Base-by-base conservation (phyloP, 2,113 vertebrate genomes). In the Tylochromis polylepis region DNA sequence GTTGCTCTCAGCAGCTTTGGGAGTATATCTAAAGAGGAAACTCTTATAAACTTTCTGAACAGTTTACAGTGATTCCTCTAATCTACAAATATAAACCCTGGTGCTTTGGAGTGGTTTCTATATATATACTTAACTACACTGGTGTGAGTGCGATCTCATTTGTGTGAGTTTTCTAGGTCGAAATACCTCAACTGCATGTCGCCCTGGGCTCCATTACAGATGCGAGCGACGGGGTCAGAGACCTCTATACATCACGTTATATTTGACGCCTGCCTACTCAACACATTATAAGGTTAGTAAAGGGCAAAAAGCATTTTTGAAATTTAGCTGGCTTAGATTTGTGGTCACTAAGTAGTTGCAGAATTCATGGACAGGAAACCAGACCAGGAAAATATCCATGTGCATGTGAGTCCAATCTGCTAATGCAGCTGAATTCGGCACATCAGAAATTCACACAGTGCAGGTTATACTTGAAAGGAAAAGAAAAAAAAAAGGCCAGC, bases 231-330 rank as follows among this genome's bases (percentile, higher is more conserved):
- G 57, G 77, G 56, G 10, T 12, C 79, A 46, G 29, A 55, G 83
- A 57, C 65, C n/a, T 89, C 85, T 49, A 62, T 65, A 77, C 65
- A 88, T 85, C 85, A 51, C 84, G 82, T 81, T 75, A 58, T 43
- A 80, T 93, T 79, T 91, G 58, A 86, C 84, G 88, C 85, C 22
- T 43, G 53, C 70, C 29, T 84, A 81, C 53, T 49, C 85, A 84
- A 49, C 41, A 55, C 7, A 36, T 86, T 46, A 70, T 53, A 67
- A 78, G 53, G 62, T 65, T 60, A 34, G 14, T 18, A 56, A 56
- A 62, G 49, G 24, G 81, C 36, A 59, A 62, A 70, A 70, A 15
- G 57, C 5, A 8, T 18, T 85, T 89, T 88, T 5, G 22, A 49
- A 53, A 38, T 22, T 27, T 43, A 41, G 22, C 51, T 27, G 14